Base-by-base conservation (phyloP, 2,888 invertebrate genomes). In the Microctonus aethiopoides region DNA sequence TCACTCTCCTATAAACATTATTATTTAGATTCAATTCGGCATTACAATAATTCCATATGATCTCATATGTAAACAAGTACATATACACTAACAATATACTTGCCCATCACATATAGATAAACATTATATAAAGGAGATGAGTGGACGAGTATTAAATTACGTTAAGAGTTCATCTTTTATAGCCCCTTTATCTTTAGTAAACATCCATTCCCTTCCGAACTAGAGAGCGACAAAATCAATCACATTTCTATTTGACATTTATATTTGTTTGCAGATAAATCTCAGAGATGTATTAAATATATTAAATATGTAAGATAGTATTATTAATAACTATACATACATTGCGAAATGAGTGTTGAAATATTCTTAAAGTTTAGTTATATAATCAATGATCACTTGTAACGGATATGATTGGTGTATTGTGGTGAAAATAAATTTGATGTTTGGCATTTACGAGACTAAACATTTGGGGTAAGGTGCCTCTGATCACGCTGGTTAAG, bases 401-500 rank as follows among this genome's bases (percentile, higher is more conserved):
- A 7, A 7, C 29, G 29, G 29, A 29, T 29, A 29, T 5, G 3
- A 29, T 29, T 29, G 3, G 29, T n/a, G n/a, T n/a, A n/a, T n/a
- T n/a, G n/a, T n/a, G n/a, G n/a, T n/a, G 5, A 29, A 57, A 34
- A 32, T 10, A 9, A 54, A 22, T 13, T 46, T 26, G 32, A 61
- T 54, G 61, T 68, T 54, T 70, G 57, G 34, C 24, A 20, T 34
- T 32, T 22, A 7, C 63, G 70, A 71, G 63, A 64, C 71, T 68
- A 71, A 67, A 67, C 67, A 68, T 39, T 67, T 59, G 59, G 52
- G 59, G 59, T 34, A 22, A 59, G 57, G 59, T 76, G 74, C 73
- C 16, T 9, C 76, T 75, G 73, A 63, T 46, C 46, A 46, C 67
- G 63, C 73, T 74, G 75, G 78, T 78, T 78, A 71, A 75, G 77